Percentiles rank a stretch among this genome's conserved stretches.
Evolutionary conservation across 2,113 vertebrate species (phyloP).

Genomic region (Pavo muticus): DNA sequence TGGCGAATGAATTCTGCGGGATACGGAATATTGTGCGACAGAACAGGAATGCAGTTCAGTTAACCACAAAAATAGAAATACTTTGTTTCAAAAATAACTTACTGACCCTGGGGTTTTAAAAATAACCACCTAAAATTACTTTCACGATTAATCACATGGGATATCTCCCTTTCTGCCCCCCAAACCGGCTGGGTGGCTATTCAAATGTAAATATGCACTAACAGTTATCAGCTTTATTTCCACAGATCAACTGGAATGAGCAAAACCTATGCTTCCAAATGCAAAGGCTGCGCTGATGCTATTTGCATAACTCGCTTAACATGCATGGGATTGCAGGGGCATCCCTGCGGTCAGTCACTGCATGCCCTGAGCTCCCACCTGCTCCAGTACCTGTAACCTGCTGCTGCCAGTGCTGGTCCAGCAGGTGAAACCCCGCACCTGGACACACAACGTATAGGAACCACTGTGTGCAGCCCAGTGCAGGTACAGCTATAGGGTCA

Average conservation of each 20-base stretch:
- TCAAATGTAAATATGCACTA: conserved; percentile 50
- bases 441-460: rapidly evolving
- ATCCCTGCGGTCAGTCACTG: conserved; percentile 26
- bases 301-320: conserved; percentile 53
- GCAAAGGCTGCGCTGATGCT: conserved; percentile 8
- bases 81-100: conserved; percentile 59
- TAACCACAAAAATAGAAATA: conserved; percentile 44
- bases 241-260: neutral
- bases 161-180: conserved; percentile 35
- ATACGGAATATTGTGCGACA: neutral
- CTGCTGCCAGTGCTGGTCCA: neutral
- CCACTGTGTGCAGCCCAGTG: rapidly evolving
- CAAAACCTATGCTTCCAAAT: conserved; percentile 47
- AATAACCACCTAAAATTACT: conserved; percentile 31
- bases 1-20: conserved; percentile 39
- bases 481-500: neutral
- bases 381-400: neutral
- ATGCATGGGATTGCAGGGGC: conserved; percentile 60
- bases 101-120: conserved; percentile 44
- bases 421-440: neutral
- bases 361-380: conserved; percentile 31
- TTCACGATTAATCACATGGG: neutral
- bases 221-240: conserved; percentile 11
- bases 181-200: neutral
- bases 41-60: neutral